Evolutionary conservation across 1,140 invertebrate genomes (phyloP), one percentile per base, ranked within the genome.

Genomic region (Leptopilina clavipes): DNA sequence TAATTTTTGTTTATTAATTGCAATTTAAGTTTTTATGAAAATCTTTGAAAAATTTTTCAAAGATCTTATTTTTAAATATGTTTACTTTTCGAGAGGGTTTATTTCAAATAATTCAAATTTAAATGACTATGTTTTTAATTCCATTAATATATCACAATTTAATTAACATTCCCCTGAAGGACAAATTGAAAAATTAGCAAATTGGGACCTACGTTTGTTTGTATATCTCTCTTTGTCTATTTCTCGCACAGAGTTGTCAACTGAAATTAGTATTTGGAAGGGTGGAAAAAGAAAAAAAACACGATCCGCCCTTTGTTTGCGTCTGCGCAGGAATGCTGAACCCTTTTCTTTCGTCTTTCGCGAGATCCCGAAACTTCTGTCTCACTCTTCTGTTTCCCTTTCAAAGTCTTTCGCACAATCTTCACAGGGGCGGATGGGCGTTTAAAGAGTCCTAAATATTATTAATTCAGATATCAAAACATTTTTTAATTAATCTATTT

Each of bases 261-360:
- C 78, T 84, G 80, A 82, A 86, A 87, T 86, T 86, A 86, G 79
- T 79, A 81, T 84, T 40, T 79, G 72, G 72, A 70, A 65, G 74
- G 70, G 79, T 73, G 78, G 56, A 82, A 25, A 52, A 72, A 78
- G 82, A 44, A 82, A 82, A 85, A 80, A 80, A 73, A 79, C 80
- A 78, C 80, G 82, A 78, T 79, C 76, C 65, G 76, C 82, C 79
- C 73, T 85, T 83, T 82, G 81, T 80, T 82, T 82, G 82, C 82
- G 79, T 79, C 73, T 83, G 83, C 76, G 78, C 78, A 82, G 80
- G 82, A 85, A 86, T 85, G 82, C 78, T 71, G 75, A 72, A 74
- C 75, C 75, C 77, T 74, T 81, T 72, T 73, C 76, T 76, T 82
- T 77, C 79, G 44, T 76, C 78, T 78, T 56, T 22, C 76, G 77